Evolutionary conservation across 2,797 vertebrate species (phyloP), one percentile per base, ranked within the genome.

Genomic region (Caiman crocodilus): DNA sequence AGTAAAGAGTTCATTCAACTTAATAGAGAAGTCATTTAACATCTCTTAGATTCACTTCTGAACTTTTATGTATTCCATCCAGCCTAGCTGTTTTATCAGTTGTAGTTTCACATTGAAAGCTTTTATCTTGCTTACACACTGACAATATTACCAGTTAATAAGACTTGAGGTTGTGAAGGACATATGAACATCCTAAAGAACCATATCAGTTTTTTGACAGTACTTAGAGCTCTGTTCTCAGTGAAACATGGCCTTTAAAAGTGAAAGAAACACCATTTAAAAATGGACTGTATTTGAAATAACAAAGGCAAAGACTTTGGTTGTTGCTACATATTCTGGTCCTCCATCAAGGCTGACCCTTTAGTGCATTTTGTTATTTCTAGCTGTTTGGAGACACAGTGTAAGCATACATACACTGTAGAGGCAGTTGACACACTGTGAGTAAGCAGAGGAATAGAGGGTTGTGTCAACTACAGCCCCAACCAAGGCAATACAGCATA

Each of bases 401-500:
- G 77, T 42, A 95, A 96, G 95, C 59, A 73, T 85, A 88, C 42
- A 94, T 88, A 76, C 92, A 95, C 93, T 96, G 94, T 82, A 92
- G 93, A 95, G 73, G 87, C 89, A 94, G 87, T 84, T 92, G 94
- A 95, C 77, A 65, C 84, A 95, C 92, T 86, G 81, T 84, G 92
- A 95, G 82, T n/a, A 91, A 71, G 60, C 60, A 91, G 75, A 94
- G 84, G 96, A 94, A 97, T 93, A 82, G 58, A 61, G 92, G 88
- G 91, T 93, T 17, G 65, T 95, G 96, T 95, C 96, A 97, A 96
- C 95, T 94, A 88, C 86, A 14, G 91, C 87, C 69, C 11, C 92
- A 95, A 97, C 97, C 97, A 98, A 97, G 92, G 84, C 92, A 95
- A 95, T 88, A 86, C 97, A 98, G 97, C 97, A 87, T 96, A 94